Conservation (phyloP, 2,888 invertebrate species). For the Anodontia alba region DNA sequence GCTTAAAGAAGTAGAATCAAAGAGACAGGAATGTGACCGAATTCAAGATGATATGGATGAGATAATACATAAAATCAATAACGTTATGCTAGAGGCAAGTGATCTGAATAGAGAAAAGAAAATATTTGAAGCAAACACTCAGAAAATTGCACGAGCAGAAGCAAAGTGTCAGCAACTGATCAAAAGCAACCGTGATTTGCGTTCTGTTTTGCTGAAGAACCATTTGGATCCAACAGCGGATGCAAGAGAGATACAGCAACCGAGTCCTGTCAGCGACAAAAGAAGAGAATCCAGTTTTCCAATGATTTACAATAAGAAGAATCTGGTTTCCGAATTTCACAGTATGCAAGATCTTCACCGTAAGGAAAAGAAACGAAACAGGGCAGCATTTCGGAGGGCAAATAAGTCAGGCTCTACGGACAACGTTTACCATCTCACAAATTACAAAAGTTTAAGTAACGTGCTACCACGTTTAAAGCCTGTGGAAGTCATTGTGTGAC, state of each 20-base stretch:
- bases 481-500: no score
- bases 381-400: neutral
- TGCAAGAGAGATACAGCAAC: slow-evolving; percentile 17
- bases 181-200: slow-evolving; percentile 42
- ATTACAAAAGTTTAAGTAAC: neutral
- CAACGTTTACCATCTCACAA: neutral
- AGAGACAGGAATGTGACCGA: slow-evolving; percentile 51
- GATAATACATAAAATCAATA: slow-evolving; percentile 36
- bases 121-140: slow-evolving; percentile 22
- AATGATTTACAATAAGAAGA: slow-evolving; percentile 33
- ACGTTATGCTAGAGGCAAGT: slow-evolving; percentile 32
- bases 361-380: neutral
- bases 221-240: slow-evolving; percentile 52
- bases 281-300: slow-evolving; percentile 19
- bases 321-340: slow-evolving; percentile 35
- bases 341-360: slow-evolving; percentile 7
- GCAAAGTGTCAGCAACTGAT: slow-evolving; percentile 21
- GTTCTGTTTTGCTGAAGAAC: slow-evolving; percentile 37
- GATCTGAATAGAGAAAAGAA: slow-evolving; percentile 43
- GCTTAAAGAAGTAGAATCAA: slow-evolving; percentile 47
- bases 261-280: neutral
- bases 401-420: neutral
- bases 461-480: neutral
- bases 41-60: slow-evolving; percentile 38
- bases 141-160: slow-evolving; percentile 34